Percentiles rank a stretch among this genome's conserved stretches.
Evolutionary conservation across 92 coral and sea anemone species (phyloP).

Genomic region (Anthopleura xanthogrammica): DNA sequence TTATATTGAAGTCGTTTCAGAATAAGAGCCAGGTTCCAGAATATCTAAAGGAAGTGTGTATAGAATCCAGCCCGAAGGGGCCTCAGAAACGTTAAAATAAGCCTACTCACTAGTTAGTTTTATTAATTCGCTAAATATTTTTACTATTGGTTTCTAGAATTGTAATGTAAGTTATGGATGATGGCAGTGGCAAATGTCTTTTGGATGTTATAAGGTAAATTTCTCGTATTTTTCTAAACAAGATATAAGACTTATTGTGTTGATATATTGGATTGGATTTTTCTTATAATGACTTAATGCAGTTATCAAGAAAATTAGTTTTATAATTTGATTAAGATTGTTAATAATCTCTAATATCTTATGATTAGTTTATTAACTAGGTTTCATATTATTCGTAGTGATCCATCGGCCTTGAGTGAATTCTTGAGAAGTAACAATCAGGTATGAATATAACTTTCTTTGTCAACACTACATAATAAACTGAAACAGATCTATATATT

Average conservation of each 20-base stretch:
- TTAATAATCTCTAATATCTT: neutral
- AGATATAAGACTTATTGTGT: neutral
- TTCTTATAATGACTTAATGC: neutral
- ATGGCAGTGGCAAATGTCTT: constrained; percentile 83
- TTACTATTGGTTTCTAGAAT: constrained; percentile 2
- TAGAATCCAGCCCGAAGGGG: neutral
- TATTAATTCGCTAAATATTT: constrained; percentile 6
- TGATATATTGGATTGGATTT: too few species aligned
- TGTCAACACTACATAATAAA: neutral
- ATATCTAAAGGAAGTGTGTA: neutral
- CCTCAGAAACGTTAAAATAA: neutral
- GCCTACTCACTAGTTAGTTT: neutral
- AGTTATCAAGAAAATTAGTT: neutral
- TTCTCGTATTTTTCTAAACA: neutral
- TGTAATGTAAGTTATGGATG: constrained; percentile 72
- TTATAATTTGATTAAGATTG: neutral
- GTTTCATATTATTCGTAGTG: constrained; percentile 49
- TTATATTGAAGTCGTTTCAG: constrained; percentile 24
- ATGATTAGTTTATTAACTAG: constrained; percentile 5
- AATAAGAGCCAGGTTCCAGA: constrained; percentile 20
- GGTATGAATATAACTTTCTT: constrained; percentile 39
- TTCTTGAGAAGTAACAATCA: constrained; percentile 85
- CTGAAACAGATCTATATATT: neutral
- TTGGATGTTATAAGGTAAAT: constrained; percentile 95
- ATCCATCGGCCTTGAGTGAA: constrained; percentile 92